Percentiles rank a stretch among this genome's conserved stretches.
phyloP scores from a whole-genome alignment of 2,797 vertebrate species.

The Corythornis leucogaster region DNA sequence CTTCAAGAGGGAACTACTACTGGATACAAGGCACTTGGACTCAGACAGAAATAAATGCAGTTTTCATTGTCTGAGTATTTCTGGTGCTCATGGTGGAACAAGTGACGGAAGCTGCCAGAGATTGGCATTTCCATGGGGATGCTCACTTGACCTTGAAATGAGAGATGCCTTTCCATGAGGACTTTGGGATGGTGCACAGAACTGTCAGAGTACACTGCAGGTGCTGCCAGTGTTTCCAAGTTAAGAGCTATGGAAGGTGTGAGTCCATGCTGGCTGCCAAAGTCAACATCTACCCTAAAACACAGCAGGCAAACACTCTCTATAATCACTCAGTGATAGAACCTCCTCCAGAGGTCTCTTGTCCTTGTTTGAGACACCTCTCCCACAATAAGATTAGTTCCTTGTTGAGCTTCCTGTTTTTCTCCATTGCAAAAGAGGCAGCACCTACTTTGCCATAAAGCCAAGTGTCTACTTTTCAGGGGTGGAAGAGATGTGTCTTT shows the following conservation, averaged over 20 bases:
- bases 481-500: neutral
- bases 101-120: neutral
- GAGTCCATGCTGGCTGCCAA: neutral
- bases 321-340: neutral
- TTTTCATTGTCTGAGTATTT: neutral
- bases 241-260: neutral
- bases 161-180: neutral
- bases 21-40: neutral
- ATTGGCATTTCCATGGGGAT: neutral
- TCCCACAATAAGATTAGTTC: neutral
- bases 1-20: rapidly evolving
- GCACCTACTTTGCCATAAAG: neutral
- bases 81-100: neutral
- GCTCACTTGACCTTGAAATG: neutral
- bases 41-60: neutral
- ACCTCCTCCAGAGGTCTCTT: neutral
- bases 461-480: neutral
- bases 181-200: neutral
- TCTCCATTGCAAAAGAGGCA: neutral
- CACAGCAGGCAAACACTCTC: neutral
- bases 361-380: neutral
- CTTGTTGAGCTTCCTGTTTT: neutral
- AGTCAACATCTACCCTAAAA: neutral
- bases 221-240: neutral
- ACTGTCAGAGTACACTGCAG: neutral